Evolutionary conservation across 2,888 invertebrate species (phyloP).

Genomic region (Hypsopygia costalis): DNA sequence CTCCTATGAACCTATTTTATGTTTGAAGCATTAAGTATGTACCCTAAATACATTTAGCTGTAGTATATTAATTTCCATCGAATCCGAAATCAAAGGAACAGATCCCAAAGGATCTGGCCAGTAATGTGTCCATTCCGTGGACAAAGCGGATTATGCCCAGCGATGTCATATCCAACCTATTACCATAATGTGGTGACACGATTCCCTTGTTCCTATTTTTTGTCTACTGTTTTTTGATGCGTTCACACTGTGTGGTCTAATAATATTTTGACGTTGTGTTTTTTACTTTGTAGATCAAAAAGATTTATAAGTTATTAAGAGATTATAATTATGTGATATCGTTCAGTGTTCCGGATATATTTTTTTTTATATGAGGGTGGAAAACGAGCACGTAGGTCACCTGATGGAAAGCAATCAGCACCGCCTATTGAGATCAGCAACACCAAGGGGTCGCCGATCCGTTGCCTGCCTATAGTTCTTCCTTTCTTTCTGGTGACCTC

Average conservation of each 20-base stretch:
- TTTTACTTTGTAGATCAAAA: conserved; percentile 26
- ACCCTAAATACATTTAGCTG: conserved; percentile 29
- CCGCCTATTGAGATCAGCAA: too few species aligned
- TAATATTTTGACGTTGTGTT: conserved; percentile 32
- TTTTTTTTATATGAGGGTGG: too few species aligned
- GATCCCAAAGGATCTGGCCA: conserved; percentile 50
- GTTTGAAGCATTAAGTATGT: conserved; percentile 44
- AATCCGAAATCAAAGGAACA: conserved; percentile 70
- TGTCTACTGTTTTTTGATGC: conserved; percentile 43
- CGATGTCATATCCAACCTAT: conserved; percentile 70
- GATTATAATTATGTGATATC: too few species aligned
- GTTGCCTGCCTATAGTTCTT: too few species aligned
- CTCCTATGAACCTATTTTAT: too few species aligned
- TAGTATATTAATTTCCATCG: conserved; percentile 68
- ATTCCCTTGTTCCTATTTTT: conserved; percentile 56
- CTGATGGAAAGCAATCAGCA: too few species aligned
- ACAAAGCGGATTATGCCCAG: conserved; percentile 74
- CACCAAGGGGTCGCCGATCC: too few species aligned
- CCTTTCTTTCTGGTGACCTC: too few species aligned
- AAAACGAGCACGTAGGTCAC: too few species aligned
- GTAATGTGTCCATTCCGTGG: conserved; percentile 58
- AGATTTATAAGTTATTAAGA: conserved; percentile 16
- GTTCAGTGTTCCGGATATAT: too few species aligned
- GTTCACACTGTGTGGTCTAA: conserved; percentile 58
- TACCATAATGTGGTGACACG: conserved; percentile 71